These are phyloP conservation scores for Rana temporaria DNA, from an alignment of 2,113 vertebrate genomes.

Conservation along the genomic window DNA sequence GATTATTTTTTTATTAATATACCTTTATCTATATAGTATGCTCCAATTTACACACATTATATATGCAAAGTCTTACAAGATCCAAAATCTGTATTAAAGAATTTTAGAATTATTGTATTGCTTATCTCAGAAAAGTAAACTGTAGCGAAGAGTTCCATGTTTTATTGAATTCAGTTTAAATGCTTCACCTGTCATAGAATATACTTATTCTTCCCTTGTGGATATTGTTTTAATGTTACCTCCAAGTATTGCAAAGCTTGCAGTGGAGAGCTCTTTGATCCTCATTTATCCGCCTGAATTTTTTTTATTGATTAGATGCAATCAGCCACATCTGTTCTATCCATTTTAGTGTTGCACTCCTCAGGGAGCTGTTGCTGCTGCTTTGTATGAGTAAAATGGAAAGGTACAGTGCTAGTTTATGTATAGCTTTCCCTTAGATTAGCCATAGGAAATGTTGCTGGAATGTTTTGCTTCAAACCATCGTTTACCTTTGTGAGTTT, in stretches of 20 bases:
- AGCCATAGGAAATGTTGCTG: slow-evolving; percentile 24
- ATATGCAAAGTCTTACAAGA: too few species aligned
- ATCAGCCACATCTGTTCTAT: slow-evolving; percentile 61
- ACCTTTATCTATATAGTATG: too few species aligned
- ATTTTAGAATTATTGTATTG: too few species aligned
- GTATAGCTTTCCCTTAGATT: slow-evolving; percentile 59
- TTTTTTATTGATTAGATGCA: slow-evolving; percentile 44
- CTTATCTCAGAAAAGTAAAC: too few species aligned
- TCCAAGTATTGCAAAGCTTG: slow-evolving; percentile 52
- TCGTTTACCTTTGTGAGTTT: slow-evolving; percentile 29
- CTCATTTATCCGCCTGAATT: slow-evolving; percentile 13
- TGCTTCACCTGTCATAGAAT: slow-evolving; percentile 57
- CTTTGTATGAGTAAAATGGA: slow-evolving; percentile 57
- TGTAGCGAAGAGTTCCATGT: too few species aligned
- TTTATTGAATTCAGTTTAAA: slow-evolving; percentile 57
- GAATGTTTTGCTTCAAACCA: slow-evolving; percentile 31
- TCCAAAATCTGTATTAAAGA: too few species aligned
- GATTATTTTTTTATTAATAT: too few species aligned
- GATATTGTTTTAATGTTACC: slow-evolving; percentile 44
- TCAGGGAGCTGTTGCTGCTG: slow-evolving; percentile 57
- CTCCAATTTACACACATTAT: too few species aligned
- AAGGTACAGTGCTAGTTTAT: slow-evolving; percentile 58
- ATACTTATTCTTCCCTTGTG: slow-evolving; percentile 51
- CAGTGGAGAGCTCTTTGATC: slow-evolving; percentile 59
- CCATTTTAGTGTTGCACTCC: slow-evolving; percentile 52